Evolutionary conservation across 1,140 invertebrate species (phyloP), one percentile per base, ranked within the genome.

Genomic region (Musca vetustissima): DNA sequence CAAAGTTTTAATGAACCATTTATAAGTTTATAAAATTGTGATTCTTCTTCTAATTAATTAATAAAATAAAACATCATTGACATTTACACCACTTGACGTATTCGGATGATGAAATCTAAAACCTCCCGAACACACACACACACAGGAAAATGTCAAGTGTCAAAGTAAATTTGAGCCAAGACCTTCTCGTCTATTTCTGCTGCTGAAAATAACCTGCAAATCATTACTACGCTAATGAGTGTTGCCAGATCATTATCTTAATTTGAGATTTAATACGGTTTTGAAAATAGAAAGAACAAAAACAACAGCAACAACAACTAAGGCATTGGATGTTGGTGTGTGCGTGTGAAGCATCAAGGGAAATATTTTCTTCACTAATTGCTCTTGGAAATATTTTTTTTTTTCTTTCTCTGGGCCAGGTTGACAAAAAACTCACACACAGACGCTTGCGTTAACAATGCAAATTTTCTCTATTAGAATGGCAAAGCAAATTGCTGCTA

Each of bases 221-320:
- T n/a, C 15, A 14, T 59, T 59, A 59, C 55, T 15, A 59, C 55
- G 55, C 55, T 59, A 59, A 59, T 59, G 55, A 59, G 24, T 59
- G 55, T 59, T 59, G 55, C 55, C 55, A 59, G 55, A 59, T 59
- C 55, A 59, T 59, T 59, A 59, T 59, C 25, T 28, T 59, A 59
- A 59, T 59, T 59, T 59, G 55, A 28, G 55, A 59, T 59, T 59
- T 59, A 59, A 59, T 59, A 59, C 28, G 55, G 24, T 59, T 59
- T 28, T 59, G 25, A 28, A 28, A 4, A 8, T 28, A 28, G 28
- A 28, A 28, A 28, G 3, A 28, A 28, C 28, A 28, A 28, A 28
- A 8, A 28, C 3, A 4, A 28, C 28, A 8, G 28, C n/a, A n/a
- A n/a, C n/a, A n/a, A n/a, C n/a, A n/a, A 28, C 28, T 3, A 28